phyloP scores from a whole-genome alignment of 2,888 invertebrate species.

The Eucriotettix oculatus region DNA sequence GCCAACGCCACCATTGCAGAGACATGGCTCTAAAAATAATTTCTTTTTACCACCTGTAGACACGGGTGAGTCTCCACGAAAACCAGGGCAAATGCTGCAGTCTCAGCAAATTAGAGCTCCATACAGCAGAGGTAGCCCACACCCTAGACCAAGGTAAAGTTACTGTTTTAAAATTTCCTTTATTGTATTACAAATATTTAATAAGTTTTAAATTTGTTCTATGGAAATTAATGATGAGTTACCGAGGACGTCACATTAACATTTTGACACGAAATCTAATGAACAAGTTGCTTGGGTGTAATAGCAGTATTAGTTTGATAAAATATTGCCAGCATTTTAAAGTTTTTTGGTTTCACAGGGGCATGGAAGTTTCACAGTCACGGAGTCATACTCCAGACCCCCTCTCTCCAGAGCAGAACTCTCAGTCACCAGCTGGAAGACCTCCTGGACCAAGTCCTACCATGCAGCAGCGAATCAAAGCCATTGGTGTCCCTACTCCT shows the following conservation, averaged over 20 bases:
- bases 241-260: too few species aligned
- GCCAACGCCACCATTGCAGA: constrained; percentile 65
- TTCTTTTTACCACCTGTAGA: constrained; percentile 64
- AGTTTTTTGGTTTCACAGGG: constrained; percentile 27
- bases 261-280: too few species aligned
- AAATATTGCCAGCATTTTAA: too few species aligned
- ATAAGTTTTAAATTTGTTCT: too few species aligned
- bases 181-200: background rate
- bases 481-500: constrained; percentile 77
- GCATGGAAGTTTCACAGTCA: constrained; percentile 33
- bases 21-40: constrained; percentile 73
- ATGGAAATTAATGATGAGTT: too few species aligned
- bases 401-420: constrained; percentile 34
- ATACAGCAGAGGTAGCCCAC: constrained; percentile 63
- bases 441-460: constrained; percentile 47
- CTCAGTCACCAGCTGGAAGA: constrained; percentile 16
- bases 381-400: constrained; percentile 39
- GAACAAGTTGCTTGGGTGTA: too few species aligned
- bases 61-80: constrained; percentile 31
- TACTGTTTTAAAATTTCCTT: background rate
- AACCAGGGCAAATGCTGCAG: constrained; percentile 26
- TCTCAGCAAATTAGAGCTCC: constrained; percentile 33
- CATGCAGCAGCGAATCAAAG: constrained; percentile 80
- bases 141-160: constrained; percentile 50
- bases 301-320: too few species aligned